These are phyloP conservation scores for Catharus bicknelli DNA, from an alignment of 2,113 vertebrate genomes.

Conservation along the genomic window DNA sequence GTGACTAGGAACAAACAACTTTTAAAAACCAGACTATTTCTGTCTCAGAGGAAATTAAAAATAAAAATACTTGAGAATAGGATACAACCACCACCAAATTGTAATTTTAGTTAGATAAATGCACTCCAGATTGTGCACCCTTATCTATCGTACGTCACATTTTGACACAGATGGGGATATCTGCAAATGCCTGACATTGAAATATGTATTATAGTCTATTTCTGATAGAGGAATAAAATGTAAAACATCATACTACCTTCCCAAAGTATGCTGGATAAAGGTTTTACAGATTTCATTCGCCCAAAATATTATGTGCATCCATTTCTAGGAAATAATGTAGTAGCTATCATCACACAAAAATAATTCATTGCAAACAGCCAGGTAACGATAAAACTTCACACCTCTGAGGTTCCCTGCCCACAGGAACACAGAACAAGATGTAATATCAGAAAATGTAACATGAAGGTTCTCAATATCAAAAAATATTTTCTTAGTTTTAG, in stretches of 20 bases:
- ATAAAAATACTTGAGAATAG: not conserved
- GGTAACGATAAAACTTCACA: not conserved
- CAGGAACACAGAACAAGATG: not conserved
- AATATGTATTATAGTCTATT: not conserved
- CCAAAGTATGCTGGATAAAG: not conserved
- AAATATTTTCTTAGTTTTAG: not conserved
- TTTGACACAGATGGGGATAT: not conserved
- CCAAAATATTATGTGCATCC: not conserved
- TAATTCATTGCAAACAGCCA: not conserved
- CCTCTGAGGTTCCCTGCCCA: not conserved
- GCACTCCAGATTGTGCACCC: not conserved
- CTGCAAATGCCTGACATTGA: not conserved
- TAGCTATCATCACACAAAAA: not conserved
- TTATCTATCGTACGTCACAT: not conserved
- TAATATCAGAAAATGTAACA: not conserved
- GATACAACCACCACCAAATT: not conserved
- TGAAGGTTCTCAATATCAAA: not conserved
- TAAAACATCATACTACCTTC: not conserved
- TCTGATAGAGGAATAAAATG: not conserved
- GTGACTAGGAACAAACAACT: not conserved
- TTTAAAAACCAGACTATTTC: not conserved
- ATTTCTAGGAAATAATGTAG: not conserved
- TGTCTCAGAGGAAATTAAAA: constrained; percentile 8
- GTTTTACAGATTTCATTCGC: not conserved
- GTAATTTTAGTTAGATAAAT: not conserved